Evolutionary conservation across 2,113 vertebrate species (phyloP).

Genomic region (Urocolius indicus): DNA sequence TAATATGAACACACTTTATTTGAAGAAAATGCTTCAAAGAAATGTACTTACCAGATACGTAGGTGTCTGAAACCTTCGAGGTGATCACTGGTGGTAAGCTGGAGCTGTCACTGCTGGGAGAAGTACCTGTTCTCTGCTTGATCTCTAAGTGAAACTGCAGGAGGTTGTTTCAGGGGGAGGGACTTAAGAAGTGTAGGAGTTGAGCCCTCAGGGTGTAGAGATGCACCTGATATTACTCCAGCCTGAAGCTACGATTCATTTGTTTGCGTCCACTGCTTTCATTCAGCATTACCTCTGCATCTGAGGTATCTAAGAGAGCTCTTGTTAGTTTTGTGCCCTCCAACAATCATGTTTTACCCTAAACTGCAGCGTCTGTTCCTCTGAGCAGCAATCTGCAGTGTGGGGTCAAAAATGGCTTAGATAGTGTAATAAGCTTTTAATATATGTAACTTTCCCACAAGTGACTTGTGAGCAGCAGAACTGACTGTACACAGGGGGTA

Average conservation of each 20-base stretch:
- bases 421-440: background rate
- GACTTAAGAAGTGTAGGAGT: conserved; percentile 90
- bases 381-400: background rate
- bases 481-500: background rate
- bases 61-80: conserved; percentile 17
- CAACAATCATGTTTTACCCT: conserved; percentile 45
- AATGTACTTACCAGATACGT: conserved; percentile 69
- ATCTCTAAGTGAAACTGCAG: conserved; percentile 86
- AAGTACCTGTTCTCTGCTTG: conserved; percentile 80
- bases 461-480: background rate
- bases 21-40: background rate
- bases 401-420: background rate
- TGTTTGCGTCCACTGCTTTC: conserved; percentile 78
- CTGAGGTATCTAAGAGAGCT: conserved; percentile 27
- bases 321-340: conserved; percentile 44
- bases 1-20: background rate
- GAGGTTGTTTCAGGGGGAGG: conserved; percentile 88
- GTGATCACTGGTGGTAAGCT: background rate
- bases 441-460: background rate
- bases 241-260: conserved; percentile 91
- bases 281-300: conserved; percentile 66
- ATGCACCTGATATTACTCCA: conserved; percentile 95
- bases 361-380: background rate
- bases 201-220: conserved; percentile 93
- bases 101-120: conserved; percentile 71